These are phyloP conservation scores for Sesamia nonagrioides DNA, from an alignment of 1,140 invertebrate species.

Conservation along the genomic window DNA sequence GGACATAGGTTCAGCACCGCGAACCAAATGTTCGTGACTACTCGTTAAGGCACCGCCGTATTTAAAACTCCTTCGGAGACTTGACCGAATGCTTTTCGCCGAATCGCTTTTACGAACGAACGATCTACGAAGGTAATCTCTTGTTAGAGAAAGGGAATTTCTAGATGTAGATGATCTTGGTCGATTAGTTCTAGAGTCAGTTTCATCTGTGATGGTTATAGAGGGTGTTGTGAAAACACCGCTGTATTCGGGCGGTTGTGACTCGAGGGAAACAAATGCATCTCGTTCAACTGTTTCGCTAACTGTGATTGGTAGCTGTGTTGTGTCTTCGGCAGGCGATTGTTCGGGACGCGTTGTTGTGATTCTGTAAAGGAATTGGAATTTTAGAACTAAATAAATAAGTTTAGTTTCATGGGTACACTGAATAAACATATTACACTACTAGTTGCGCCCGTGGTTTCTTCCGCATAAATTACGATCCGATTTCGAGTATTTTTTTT, in stretches of 20 bases:
- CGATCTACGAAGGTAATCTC: slow-evolving; percentile 75
- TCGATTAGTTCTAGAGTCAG: slow-evolving; percentile 55
- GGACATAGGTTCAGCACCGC: slow-evolving; percentile 80
- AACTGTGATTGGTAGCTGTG: slow-evolving; percentile 79
- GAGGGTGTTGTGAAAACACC: slow-evolving; percentile 62
- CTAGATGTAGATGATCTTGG: slow-evolving; percentile 64
- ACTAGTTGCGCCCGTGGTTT: no score
- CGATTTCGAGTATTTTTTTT: no score
- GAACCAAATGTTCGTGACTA: slow-evolving; percentile 79
- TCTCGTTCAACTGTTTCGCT: slow-evolving; percentile 80
- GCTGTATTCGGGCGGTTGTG: slow-evolving; percentile 69
- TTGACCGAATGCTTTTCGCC: slow-evolving; percentile 78
- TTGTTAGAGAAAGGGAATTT: slow-evolving; percentile 70
- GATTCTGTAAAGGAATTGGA: slow-evolving; percentile 61
- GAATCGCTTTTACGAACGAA: slow-evolving; percentile 81
- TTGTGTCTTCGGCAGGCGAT: slow-evolving; percentile 61
- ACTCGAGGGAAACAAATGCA: slow-evolving; percentile 49
- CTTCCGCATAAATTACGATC: no score
- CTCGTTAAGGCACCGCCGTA: slow-evolving; percentile 74
- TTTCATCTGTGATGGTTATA: slow-evolving; percentile 69
- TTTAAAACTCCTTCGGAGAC: slow-evolving; percentile 78
- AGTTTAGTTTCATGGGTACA: no score
- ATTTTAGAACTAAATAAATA: background rate
- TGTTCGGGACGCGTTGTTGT: slow-evolving; percentile 68
- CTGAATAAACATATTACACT: no score